These are phyloP conservation scores for Bombus superbus DNA, from an alignment of 1,140 invertebrate species.

Conservation along the genomic window DNA sequence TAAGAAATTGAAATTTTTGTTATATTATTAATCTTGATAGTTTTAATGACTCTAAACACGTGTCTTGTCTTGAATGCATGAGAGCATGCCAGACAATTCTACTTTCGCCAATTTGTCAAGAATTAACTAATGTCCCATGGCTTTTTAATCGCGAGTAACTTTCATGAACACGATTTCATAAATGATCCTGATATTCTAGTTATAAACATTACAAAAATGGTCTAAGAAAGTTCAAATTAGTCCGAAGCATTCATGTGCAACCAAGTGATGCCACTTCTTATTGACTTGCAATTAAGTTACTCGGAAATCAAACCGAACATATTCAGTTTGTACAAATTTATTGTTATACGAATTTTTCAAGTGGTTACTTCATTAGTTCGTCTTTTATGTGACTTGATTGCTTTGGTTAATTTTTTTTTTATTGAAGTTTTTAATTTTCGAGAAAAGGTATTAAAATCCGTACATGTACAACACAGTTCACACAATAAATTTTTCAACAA, in stretches of 20 bases:
- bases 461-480: no score
- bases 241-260: background rate
- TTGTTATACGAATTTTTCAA: background rate
- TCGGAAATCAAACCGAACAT: background rate
- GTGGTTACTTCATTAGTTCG: background rate
- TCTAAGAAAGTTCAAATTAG: background rate
- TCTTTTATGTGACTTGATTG: background rate
- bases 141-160: conserved; percentile 3
- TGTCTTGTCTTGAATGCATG: background rate
- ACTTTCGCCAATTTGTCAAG: conserved; percentile 26
- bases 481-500: background rate
- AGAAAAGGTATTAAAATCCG: background rate
- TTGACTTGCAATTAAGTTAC: background rate
- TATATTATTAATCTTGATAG: no score
- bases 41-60: no score
- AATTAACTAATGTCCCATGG: background rate
- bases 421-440: background rate
- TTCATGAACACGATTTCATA: background rate
- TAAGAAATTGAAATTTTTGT: background rate
- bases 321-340: background rate
- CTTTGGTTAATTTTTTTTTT: background rate
- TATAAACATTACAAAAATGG: background rate
- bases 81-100: background rate
- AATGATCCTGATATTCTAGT: background rate
- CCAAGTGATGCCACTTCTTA: background rate